phyloP scores from a whole-genome alignment of 2,113 vertebrate species.

The Trogon surrucura region DNA sequence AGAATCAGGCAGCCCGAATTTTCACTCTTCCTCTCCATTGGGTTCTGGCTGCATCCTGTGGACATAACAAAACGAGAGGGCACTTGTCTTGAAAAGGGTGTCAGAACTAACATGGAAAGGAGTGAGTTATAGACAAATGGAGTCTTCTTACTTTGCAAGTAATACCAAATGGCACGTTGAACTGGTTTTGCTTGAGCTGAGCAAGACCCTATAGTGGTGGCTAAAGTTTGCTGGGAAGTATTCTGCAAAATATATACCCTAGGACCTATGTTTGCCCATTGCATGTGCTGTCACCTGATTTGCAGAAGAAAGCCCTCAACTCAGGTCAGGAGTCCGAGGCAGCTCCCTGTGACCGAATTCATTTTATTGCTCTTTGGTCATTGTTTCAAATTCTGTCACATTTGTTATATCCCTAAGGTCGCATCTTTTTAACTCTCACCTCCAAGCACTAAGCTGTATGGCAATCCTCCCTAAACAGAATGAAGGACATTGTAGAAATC shows the following conservation, averaged over 20 bases:
- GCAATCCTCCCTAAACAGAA: neutral
- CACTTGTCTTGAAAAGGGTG: neutral
- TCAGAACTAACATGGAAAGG: neutral
- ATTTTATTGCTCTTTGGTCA: neutral
- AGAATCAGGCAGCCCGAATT: neutral
- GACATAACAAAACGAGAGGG: neutral
- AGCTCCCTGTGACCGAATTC: neutral
- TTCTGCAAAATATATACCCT: neutral
- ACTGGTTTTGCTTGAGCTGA: neutral
- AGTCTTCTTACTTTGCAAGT: neutral
- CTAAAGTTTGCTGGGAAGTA: neutral
- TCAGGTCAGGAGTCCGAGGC: neutral
- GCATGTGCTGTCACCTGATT: neutral
- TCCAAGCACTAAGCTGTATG: neutral
- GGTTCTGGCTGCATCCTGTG: neutral
- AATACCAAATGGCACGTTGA: neutral
- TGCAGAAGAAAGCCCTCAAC: neutral
- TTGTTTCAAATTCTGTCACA: neutral
- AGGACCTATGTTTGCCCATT: fast-evolving
- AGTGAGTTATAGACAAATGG: neutral
- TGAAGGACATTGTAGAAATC: neutral
- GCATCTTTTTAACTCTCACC: neutral
- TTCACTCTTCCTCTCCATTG: neutral
- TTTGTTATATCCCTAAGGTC: neutral
- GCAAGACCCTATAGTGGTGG: neutral